Conservation (phyloP, 2,797 vertebrate species). For the Mormyrus hasselquistii region DNA sequence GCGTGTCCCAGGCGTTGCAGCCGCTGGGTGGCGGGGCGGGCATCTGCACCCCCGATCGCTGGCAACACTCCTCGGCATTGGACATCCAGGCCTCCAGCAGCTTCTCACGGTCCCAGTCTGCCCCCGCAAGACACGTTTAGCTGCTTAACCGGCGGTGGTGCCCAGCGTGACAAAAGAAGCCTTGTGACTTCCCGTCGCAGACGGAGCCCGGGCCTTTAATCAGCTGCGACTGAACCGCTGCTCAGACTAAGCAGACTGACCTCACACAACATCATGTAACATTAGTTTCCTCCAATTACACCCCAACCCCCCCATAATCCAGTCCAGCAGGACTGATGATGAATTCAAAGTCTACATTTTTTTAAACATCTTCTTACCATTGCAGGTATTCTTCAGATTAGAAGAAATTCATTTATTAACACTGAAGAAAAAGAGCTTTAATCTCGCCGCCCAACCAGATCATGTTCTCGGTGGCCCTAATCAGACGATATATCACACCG, state of each 20-base stretch:
- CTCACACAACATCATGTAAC: neutral
- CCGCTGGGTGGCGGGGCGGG: constrained; percentile 90
- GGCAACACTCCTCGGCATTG: constrained; percentile 89
- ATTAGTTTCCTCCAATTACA: neutral
- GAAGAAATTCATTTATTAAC: no score
- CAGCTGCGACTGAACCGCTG: neutral
- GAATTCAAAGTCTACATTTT: neutral
- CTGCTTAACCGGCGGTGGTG: neutral
- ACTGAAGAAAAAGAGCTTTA: neutral
- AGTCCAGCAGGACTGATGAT: neutral
- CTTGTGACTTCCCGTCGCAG: neutral
- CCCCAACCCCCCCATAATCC: neutral
- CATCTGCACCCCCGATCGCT: constrained; percentile 96
- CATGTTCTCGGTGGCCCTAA: neutral
- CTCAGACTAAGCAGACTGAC: neutral
- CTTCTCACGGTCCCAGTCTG: constrained; percentile 98
- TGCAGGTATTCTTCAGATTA: neutral
- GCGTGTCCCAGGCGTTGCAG: constrained; percentile 92
- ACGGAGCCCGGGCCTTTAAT: neutral
- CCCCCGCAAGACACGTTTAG: constrained; percentile 16
- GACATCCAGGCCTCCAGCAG: constrained; percentile 97
- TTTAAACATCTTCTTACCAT: neutral
- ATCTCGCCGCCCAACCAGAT: neutral
- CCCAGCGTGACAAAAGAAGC: constrained; percentile 6
- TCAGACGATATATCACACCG: neutral